A percentile compares a stretch with the other conserved stretches of the same genome.
Conservation (phyloP, 2,113 vertebrate species). For the Carassius auratus region DNA sequence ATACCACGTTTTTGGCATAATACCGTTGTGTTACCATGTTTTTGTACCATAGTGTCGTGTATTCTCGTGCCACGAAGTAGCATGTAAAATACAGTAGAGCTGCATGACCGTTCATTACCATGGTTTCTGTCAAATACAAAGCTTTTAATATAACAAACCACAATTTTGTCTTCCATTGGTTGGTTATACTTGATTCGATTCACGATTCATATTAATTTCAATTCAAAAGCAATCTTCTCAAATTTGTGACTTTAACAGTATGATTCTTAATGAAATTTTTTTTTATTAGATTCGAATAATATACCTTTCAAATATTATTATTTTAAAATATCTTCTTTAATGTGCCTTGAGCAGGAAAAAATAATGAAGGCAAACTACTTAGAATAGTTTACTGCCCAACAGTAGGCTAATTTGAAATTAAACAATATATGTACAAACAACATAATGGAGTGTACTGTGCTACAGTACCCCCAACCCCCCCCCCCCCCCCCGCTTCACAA, state of each 20-base stretch:
- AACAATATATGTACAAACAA: not conserved
- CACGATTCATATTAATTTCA: not conserved
- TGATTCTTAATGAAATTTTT: not conserved
- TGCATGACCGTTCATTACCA: not conserved
- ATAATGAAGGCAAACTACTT: not conserved
- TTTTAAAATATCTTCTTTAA: not conserved
- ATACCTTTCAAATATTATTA: not conserved
- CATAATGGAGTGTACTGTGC: not conserved
- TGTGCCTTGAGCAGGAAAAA: not conserved
- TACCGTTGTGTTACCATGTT: not conserved
- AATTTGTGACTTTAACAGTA: not conserved
- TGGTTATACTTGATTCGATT: not conserved
- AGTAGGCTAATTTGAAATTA: not conserved
- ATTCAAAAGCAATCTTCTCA: not conserved
- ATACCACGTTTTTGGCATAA: not conserved
- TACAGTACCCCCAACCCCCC: no score
- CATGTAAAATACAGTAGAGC: not conserved
- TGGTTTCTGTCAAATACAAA: not conserved
- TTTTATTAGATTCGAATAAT: not conserved
- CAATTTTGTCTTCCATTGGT: not conserved
- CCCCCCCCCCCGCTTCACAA: no score
- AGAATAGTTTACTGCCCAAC: not conserved
- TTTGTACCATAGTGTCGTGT: not conserved
- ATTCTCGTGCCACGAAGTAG: not conserved
- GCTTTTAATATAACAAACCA: not conserved